A percentile compares a stretch with the other conserved stretches of the same genome.
Conservation (phyloP, 2,888 invertebrate species). For the Lasioglossum oenotherae region DNA sequence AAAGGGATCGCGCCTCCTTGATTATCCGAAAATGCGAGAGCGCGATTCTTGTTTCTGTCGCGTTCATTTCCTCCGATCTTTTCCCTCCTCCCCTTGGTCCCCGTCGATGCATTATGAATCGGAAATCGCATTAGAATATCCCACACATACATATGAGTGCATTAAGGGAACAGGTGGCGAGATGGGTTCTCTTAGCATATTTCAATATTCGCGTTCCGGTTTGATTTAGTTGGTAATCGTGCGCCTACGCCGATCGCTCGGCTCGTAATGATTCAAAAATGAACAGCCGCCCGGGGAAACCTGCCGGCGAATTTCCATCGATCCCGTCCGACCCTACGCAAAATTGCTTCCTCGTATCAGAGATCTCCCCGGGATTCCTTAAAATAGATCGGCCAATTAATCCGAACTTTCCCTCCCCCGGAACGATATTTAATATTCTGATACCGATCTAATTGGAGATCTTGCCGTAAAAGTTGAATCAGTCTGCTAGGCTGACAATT, state of each 20-base stretch:
- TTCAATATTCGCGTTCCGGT: slow-evolving; percentile 74
- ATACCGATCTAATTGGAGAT: background rate
- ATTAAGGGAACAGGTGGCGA: slow-evolving; percentile 77
- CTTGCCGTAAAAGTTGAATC: background rate
- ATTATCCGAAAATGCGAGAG: slow-evolving; percentile 39
- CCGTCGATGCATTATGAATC: slow-evolving; percentile 76
- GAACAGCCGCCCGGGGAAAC: slow-evolving; percentile 14
- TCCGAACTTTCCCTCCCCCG: background rate
- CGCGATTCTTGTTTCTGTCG: slow-evolving; percentile 50
- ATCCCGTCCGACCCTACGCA: slow-evolving; percentile 10
- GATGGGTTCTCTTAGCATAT: slow-evolving; percentile 78
- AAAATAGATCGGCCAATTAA: slow-evolving; percentile 31
- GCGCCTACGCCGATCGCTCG: slow-evolving; percentile 44
- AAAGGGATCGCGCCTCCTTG: background rate
- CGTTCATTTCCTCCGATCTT: slow-evolving; percentile 39
- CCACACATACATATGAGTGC: slow-evolving; percentile 77
- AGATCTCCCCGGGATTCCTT: slow-evolving; percentile 1
- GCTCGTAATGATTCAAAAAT: slow-evolving; percentile 36
- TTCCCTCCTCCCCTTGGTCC: background rate
- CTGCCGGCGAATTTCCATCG: slow-evolving; percentile 21
- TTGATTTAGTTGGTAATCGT: slow-evolving; percentile 78
- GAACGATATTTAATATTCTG: background rate
- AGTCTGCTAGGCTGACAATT: background rate
- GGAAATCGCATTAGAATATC: slow-evolving; percentile 77
- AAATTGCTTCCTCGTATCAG: slow-evolving; percentile 16